Base-by-base conservation (phyloP, 2,888 invertebrate genomes). In the Leptopterna dolabrata region DNA sequence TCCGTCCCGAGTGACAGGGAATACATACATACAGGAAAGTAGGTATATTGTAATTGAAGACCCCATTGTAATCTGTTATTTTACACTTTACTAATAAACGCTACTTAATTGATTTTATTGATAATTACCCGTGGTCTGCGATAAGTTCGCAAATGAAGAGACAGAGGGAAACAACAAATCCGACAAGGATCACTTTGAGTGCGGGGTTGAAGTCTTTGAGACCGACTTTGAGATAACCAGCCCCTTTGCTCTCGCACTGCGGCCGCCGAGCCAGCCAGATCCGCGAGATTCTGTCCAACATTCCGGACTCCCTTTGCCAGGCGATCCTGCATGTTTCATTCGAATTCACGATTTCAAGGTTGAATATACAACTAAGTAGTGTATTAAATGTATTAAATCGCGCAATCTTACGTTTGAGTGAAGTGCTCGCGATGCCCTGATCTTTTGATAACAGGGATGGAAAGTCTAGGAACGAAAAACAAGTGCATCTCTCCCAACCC, bases 401-500 rank as follows among this genome's bases (percentile, higher is more conserved):
- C n/a, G n/a, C n/a, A n/a, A n/a, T 9, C 78, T 87, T 85, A 90
- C 90, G 89, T 90, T 87, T 89, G 89, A 29, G 90, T 88, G 24
- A 90, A 87, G 14, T 95, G 92, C 76, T 94, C 94, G 86, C 93
- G 92, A 90, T 94, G 94, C 1, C 94, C 94, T 76, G 94, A 94
- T 90, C 93, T 92, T 89, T 93, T 93, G 43, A 92, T 91, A 11
- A 94, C 92, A 11, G 94, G 93, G 88, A 94, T 91, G 11, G 93
- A 92, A 88, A 94, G 92, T 91, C 93, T 92, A 73, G 94, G 94
- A 90, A 94, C 90, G 89, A 93, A 93, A 91, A 94, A 94, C 1
- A 94, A 93, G 89, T 93, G 93, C 90, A 96, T 95, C 90, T 95
- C 95, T 86, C 94, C 93, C 27, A 96, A 91, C 0, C 94, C 94